A percentile compares a stretch with the other conserved stretches of the same genome.
Conservation (phyloP, 2,113 vertebrate genomes). For the Melozone crissalis region DNA sequence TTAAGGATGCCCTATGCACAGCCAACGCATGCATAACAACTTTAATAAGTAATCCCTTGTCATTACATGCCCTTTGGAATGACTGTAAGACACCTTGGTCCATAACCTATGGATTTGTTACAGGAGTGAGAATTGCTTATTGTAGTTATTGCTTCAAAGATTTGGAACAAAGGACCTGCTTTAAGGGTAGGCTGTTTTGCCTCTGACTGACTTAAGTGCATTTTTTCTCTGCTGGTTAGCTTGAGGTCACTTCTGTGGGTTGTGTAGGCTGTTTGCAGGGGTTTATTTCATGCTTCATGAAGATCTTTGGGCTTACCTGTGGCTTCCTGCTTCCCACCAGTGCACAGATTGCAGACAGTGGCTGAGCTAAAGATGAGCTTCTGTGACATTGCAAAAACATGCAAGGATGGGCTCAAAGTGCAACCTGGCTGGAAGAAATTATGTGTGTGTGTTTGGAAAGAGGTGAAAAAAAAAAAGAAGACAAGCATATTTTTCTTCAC, state of each 20-base stretch:
- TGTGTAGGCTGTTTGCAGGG: not conserved
- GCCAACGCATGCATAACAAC: not conserved
- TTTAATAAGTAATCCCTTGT: not conserved
- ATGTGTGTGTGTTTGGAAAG: not conserved
- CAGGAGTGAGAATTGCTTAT: not conserved
- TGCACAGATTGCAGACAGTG: accelerated
- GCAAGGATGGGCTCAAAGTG: not conserved
- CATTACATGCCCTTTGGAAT: not conserved
- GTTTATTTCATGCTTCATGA: not conserved
- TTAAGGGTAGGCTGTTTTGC: not conserved
- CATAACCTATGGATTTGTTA: not conserved
- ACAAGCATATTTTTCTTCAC: not conserved
- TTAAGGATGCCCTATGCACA: not conserved
- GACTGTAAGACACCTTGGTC: not conserved
- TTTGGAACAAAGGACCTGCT: not conserved
- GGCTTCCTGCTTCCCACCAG: not conserved
- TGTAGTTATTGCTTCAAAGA: not conserved
- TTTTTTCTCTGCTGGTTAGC: not conserved
- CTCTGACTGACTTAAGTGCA: not conserved
- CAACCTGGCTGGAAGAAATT: not conserved
- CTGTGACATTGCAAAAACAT: not conserved
- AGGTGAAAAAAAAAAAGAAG: not conserved
- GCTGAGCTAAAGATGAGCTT: not conserved
- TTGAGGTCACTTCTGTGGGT: not conserved
- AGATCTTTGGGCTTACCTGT: not conserved